Evolutionary conservation across 2,113 vertebrate genomes (phyloP), one percentile per base, ranked within the genome.

Genomic region (Octodon degus): DNA sequence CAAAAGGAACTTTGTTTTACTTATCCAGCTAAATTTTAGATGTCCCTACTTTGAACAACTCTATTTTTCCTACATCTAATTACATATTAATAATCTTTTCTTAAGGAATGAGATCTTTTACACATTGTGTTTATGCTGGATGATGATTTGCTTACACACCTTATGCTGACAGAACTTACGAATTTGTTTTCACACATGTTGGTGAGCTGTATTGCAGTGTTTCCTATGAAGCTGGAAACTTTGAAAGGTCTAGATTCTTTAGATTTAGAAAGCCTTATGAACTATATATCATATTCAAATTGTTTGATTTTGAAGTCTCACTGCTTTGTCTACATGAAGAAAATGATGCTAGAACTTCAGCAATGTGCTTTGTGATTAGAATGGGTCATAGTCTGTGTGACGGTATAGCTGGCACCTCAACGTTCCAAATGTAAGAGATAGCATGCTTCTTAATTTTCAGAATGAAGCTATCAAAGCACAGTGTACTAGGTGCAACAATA

Each of bases 251-350:
- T 63, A n/a, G 50, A 34, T 85, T 72, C 27, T 81, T 62, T 24
- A 16, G 68, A 68, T 81, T 58, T 90, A 43, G n/a, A 62, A 94
- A 85, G 30, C 0, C 20, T 40, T 77, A 47, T 77, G 20, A 82
- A 34, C 60, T 60, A 11, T 65, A 32, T 84, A 16, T 88, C 24
- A 53, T 32, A 40, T 32, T 22, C 25, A 85, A 43, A 4, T 88
- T 86, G 37, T 34, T 76, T 24, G 58, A 32, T 34, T 79, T 90
- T 81, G 67, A 82, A 53, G 7, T 55, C 22, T 91, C 27, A 83
- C 82, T 91, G 76, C 20, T 62, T 90, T 90, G 86, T 72, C 65
- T 93, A 11, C 89, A 86, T 80, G 90, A 94, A 63, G 34, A 50
- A 27, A 32, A 10, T 79, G 53, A 81, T 79, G 89, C 14, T 55